phyloP scores from a whole-genome alignment of 2,113 vertebrate genomes.

The Chloropsis hardwickii region DNA sequence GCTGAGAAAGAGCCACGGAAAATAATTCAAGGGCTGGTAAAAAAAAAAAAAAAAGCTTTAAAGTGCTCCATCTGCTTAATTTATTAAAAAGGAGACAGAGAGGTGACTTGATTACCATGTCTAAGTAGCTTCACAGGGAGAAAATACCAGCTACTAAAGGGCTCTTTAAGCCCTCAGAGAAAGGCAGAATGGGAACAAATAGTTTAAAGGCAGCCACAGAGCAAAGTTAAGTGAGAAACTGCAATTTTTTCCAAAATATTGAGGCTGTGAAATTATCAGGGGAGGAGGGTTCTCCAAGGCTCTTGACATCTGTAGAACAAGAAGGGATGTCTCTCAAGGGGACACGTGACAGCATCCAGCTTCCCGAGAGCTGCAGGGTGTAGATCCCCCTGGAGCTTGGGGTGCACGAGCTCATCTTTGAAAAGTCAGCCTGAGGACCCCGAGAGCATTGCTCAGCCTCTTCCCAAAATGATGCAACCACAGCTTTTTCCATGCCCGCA shows the following conservation, averaged over 20 bases:
- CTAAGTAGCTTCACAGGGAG: conserved; percentile 43
- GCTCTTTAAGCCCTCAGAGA: conserved; percentile 23
- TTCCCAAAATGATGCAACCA: neutral
- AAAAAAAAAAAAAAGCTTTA: neutral
- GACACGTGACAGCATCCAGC: neutral
- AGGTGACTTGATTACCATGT: conserved; percentile 59
- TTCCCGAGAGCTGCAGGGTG: neutral
- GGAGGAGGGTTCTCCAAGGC: neutral
- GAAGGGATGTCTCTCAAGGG: neutral
- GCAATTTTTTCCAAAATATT: neutral
- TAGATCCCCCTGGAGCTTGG: neutral
- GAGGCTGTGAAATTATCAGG: neutral
- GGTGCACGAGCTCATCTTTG: neutral
- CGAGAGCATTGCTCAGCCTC: neutral
- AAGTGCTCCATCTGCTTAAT: conserved; percentile 43
- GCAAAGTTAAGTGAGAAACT: neutral
- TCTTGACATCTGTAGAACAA: neutral
- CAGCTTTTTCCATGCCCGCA: neutral
- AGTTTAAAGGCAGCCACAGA: neutral
- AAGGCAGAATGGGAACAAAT: conserved; percentile 14
- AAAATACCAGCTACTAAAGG: conserved; percentile 35
- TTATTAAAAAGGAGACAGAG: conserved; percentile 55
- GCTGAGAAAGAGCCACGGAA: neutral
- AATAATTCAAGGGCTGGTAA: neutral
- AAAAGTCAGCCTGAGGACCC: neutral